Percentiles rank a stretch among this genome's conserved stretches.
Evolutionary conservation across 2,888 invertebrate species (phyloP).

Genomic region (Drosophila maculinotata): DNA sequence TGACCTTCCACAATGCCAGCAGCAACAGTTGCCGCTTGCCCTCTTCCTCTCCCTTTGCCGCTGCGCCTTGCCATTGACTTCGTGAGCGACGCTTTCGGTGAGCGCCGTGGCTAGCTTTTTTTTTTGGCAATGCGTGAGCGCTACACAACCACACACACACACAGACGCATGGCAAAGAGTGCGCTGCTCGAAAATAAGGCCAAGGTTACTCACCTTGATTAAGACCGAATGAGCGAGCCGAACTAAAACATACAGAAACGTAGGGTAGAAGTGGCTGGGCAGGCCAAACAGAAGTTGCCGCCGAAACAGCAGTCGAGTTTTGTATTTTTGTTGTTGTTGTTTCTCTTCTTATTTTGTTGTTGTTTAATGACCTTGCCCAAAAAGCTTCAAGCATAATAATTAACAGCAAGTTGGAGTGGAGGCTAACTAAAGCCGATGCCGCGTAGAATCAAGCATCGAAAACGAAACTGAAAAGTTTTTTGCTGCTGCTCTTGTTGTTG

Average conservation of each 20-base stretch:
- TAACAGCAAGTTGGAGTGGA: conserved; percentile 62
- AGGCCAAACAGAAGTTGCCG: conserved; percentile 57
- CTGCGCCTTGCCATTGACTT: conserved; percentile 43
- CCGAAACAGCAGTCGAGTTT: conserved; percentile 21
- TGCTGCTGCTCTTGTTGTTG: conserved; percentile 18
- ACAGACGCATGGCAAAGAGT: conserved; percentile 58
- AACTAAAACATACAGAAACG: conserved; percentile 65
- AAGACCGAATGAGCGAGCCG: conserved; percentile 79
- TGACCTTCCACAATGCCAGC: conserved; percentile 84
- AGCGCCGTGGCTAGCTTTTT: conserved; percentile 58
- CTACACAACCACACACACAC: conserved; percentile 23
- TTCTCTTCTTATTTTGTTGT: conserved; percentile 48
- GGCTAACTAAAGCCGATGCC: conserved; percentile 64
- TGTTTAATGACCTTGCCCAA: conserved; percentile 82
- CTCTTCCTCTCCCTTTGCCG: conserved; percentile 40
- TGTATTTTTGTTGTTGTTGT: conserved; percentile 20
- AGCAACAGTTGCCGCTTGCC: conserved; percentile 58
- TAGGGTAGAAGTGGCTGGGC: conserved; percentile 49
- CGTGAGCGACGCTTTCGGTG: conserved; percentile 57
- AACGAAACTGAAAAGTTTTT: conserved; percentile 67
- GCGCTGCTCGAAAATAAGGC: conserved; percentile 83
- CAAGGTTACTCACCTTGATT: conserved; percentile 84
- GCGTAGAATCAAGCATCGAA: conserved; percentile 67
- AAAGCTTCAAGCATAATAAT: conserved; percentile 82
- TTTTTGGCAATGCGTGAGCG: conserved; percentile 74